Evolutionary conservation across 2,888 invertebrate species (phyloP).

Genomic region (Cylloceria caligata): DNA sequence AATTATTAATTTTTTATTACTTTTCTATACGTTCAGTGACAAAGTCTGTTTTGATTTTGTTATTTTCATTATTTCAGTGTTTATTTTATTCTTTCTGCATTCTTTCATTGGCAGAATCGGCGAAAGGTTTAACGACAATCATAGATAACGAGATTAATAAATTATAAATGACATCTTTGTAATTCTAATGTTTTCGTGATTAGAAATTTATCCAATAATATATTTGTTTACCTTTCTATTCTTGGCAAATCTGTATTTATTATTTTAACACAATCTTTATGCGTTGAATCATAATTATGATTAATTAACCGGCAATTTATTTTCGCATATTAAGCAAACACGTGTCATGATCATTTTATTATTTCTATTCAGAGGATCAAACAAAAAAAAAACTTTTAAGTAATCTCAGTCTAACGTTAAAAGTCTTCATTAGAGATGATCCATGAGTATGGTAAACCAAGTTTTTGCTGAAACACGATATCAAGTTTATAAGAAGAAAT

Average conservation of each 20-base stretch:
- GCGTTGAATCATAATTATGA: background rate
- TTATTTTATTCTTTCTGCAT: background rate
- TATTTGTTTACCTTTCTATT: background rate
- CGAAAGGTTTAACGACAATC: background rate
- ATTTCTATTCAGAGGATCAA: slow-evolving; percentile 3
- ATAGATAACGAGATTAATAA: background rate
- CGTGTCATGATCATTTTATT: background rate
- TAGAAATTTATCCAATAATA: background rate
- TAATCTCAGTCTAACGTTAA: background rate
- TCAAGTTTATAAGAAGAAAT: background rate
- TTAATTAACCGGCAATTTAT: background rate
- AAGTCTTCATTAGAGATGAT: background rate
- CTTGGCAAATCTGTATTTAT: background rate
- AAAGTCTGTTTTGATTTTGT: no score
- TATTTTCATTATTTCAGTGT: background rate
- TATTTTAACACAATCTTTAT: background rate
- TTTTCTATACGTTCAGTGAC: no score
- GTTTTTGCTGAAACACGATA: background rate
- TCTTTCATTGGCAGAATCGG: background rate
- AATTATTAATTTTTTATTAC: no score
- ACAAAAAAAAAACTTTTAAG: background rate
- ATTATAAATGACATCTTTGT: background rate
- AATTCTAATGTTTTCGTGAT: background rate
- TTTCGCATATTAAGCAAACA: background rate
- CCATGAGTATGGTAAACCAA: background rate